Evolutionary conservation across 2,797 vertebrate species (phyloP).

Genomic region (Taeniopygia guttata): DNA sequence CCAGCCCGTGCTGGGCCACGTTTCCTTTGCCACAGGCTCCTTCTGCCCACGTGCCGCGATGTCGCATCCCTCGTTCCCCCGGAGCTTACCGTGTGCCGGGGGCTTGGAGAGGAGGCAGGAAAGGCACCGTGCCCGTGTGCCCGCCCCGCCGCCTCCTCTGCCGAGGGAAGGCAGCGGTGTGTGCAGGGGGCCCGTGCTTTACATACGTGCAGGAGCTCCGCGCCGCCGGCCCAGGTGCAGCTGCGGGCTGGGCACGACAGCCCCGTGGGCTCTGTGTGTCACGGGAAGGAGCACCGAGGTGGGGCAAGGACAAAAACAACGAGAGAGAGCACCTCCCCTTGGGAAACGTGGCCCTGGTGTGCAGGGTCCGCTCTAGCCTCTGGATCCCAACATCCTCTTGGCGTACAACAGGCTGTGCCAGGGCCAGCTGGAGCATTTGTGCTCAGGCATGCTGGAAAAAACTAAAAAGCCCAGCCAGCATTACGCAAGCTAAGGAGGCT

Average conservation of each 20-base stretch:
- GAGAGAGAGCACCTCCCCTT: background rate
- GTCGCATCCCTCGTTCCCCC: background rate
- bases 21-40: background rate
- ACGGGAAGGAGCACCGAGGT: background rate
- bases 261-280: background rate
- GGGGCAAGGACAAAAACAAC: conserved; percentile 10
- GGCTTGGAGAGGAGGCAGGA: background rate
- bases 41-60: accelerated
- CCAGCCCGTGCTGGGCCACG: background rate
- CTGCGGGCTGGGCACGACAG: background rate
- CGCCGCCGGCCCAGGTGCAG: background rate
- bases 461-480: background rate
- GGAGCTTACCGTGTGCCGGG: accelerated
- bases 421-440: background rate
- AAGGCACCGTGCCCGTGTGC: accelerated
- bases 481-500: background rate
- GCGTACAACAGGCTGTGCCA: background rate
- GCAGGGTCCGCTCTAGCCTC: background rate
- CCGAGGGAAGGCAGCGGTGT: background rate
- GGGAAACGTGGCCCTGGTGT: background rate
- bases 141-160: background rate
- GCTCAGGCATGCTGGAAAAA: background rate
- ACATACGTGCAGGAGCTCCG: background rate
- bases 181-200: conserved; percentile 1
- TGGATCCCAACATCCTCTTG: background rate